These are phyloP conservation scores for Urocyon cinereoargenteus DNA, from an alignment of 2,797 vertebrate species.

Conservation along the genomic window DNA sequence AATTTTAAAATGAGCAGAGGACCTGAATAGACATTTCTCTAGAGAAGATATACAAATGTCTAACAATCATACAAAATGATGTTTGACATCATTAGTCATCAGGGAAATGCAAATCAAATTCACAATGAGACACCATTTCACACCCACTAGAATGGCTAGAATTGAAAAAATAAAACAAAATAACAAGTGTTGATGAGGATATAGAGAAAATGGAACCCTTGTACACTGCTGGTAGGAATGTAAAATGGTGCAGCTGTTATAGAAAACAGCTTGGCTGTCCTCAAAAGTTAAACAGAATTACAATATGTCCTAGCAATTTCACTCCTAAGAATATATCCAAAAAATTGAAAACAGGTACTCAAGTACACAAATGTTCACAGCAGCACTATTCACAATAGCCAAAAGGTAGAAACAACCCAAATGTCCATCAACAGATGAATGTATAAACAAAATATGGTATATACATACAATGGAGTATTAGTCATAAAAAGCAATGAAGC, in stretches of 20 bases:
- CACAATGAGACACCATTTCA: background rate
- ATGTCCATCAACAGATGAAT: background rate
- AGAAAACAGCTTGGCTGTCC: conserved; percentile 24
- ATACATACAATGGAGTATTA: background rate
- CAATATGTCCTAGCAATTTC: background rate
- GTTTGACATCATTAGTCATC: conserved; percentile 18
- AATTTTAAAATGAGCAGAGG: background rate
- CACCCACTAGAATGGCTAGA: background rate
- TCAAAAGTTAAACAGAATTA: conserved; percentile 52
- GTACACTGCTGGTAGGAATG: background rate
- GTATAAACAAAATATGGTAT: background rate
- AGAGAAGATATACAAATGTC: background rate
- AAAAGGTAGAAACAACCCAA: conserved; percentile 21
- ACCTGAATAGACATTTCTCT: background rate
- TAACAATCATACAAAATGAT: background rate
- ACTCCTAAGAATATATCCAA: background rate
- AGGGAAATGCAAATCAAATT: conserved; percentile 54
- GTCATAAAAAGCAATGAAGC: background rate
- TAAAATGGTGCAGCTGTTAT: background rate
- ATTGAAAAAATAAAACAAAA: background rate
- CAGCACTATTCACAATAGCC: background rate
- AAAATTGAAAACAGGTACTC: background rate
- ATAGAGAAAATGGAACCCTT: background rate
- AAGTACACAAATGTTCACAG: background rate
- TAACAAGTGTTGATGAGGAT: background rate